Base-by-base conservation (phyloP, 92 coral and sea anemone genomes). In the Actinernus sp. region DNA sequence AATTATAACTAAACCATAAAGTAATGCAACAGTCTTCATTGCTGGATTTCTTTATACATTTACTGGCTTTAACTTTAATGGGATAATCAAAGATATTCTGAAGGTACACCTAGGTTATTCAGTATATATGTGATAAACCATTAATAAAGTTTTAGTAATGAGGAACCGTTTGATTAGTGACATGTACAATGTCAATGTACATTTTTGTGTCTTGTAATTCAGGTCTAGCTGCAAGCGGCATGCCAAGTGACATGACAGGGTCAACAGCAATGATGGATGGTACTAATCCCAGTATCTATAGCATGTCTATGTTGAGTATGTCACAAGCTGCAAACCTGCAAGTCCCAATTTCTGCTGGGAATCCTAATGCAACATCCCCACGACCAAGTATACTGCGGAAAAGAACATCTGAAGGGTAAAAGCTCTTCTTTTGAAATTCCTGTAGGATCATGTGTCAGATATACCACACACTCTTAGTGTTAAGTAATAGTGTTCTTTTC, bases 341-440 rank as follows among this genome's bases (percentile, higher is more conserved):
- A 36, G 79, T 85, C 2, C 80, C 79, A 49, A 70, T 92, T 5
- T 76, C 97, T 3, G 76, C 97, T 13, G 68, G 65, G 5, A 91
- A 87, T 61, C 95, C 97, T 43, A 95, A 89, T 84, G 90, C 98
- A 3, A 91, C 92, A 12, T 95, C 99, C 29, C 99, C 99, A 1
- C 85, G 99, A 33, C 99, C 99, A 9, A 95, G 99, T 48, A 95
- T 95, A 54, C 76, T 95, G 29, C 90, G 99, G 2, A 95, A 95
- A 53, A 62, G 99, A 55, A 86, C 97, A 26, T 86, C 93, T 21
- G 99, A 95, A 61, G 95, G 93, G 99, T 95, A 63, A n/a, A n/a
- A 76, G 97, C 71, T 28, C 10, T 43, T 65, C 16, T 2, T 19
- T 19, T 14, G 12, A 18, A 21, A n/a, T 16, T 55, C 2, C n/a